Conservation (phyloP, 2,113 vertebrate genomes). For the Triplophysa dalaica region DNA sequence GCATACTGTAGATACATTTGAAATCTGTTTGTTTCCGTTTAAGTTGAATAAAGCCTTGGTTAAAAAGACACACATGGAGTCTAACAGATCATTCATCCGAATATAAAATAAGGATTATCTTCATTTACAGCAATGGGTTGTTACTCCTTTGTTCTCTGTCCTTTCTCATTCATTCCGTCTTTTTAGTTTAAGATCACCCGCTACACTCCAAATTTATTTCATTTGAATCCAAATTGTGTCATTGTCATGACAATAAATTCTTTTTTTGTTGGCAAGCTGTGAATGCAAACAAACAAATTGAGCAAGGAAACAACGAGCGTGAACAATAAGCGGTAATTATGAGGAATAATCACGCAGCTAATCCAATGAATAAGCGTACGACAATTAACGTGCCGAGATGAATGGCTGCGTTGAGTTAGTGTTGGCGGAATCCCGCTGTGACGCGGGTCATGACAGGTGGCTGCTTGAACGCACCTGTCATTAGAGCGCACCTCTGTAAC, state of each 20-base stretch:
- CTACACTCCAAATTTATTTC: constrained; percentile 52
- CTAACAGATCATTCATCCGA: no score
- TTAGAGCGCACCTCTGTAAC: constrained; percentile 49
- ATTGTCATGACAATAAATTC: constrained; percentile 66
- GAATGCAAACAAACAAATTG: constrained; percentile 71
- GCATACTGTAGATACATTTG: no score
- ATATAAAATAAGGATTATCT: background rate
- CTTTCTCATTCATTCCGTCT: constrained; percentile 41
- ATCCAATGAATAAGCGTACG: constrained; percentile 55
- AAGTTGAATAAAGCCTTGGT: no score
- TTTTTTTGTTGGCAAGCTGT: constrained; percentile 57
- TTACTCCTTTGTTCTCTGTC: constrained; percentile 29
- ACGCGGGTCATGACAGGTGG: constrained; percentile 69
- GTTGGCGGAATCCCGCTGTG: constrained; percentile 57
- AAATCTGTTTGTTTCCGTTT: no score
- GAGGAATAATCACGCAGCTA: constrained; percentile 65
- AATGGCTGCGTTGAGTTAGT: constrained; percentile 55
- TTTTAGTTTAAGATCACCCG: constrained; percentile 7
- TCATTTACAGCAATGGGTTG: background rate
- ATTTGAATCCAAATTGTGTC: constrained; percentile 63
- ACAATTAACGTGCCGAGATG: constrained; percentile 59
- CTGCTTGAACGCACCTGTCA: constrained; percentile 54
- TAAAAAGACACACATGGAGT: no score
- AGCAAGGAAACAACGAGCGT: constrained; percentile 66
- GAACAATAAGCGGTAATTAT: constrained; percentile 66